Percentiles rank a stretch among this genome's conserved stretches.
These are phyloP conservation scores for Mesorhabditis spiculigera DNA, from an alignment of 2,888 invertebrate genomes.

Conservation along the genomic window DNA sequence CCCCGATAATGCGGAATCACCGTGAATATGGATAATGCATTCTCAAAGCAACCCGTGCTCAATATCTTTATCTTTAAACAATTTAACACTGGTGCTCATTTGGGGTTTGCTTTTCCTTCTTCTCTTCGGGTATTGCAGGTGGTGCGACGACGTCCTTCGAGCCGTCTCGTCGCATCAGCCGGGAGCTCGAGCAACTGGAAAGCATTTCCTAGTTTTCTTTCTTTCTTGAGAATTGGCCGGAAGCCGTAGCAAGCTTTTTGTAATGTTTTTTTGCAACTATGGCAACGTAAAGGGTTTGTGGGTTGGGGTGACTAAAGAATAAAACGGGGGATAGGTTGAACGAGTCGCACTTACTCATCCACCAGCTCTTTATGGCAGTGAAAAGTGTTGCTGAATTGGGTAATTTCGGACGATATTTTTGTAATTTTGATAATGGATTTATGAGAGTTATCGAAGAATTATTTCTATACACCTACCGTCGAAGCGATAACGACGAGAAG, in stretches of 20 bases:
- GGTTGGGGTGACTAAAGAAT: background rate
- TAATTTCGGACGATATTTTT: background rate
- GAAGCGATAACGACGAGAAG: conserved; percentile 48
- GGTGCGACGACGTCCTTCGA: too few relatives aligned
- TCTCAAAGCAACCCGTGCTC: too few relatives aligned
- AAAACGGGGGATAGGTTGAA: conserved; percentile 1
- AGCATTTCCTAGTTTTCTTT: background rate
- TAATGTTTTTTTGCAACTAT: background rate
- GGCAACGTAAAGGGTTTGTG: background rate
- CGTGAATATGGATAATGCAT: too few relatives aligned
- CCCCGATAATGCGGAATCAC: too few relatives aligned
- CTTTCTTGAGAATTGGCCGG: background rate
- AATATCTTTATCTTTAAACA: too few relatives aligned
- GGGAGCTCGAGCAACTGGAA: conserved; percentile 5
- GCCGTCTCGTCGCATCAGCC: background rate
- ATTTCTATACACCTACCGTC: conserved; percentile 23
- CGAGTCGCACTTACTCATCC: background rate
- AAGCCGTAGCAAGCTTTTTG: background rate
- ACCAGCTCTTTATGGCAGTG: background rate
- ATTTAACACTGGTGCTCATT: too few relatives aligned
- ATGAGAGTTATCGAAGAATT: too few relatives aligned
- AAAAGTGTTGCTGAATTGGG: background rate
- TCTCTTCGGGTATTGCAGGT: too few relatives aligned
- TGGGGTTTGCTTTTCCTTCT: too few relatives aligned
- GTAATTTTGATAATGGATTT: background rate